Conservation (phyloP, 2,888 invertebrate genomes). For the Nomada fucata region DNA sequence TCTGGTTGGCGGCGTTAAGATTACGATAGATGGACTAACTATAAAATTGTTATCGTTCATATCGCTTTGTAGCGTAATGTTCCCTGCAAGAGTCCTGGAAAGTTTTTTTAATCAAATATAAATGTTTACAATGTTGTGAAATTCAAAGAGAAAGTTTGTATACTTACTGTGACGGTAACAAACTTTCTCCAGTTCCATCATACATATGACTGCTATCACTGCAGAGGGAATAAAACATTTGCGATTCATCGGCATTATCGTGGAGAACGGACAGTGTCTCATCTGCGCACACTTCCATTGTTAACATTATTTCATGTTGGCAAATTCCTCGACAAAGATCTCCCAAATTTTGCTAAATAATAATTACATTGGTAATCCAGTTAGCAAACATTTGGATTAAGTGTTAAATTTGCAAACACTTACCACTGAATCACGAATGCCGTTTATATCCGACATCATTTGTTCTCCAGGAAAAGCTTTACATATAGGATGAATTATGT, state of each 20-base stretch:
- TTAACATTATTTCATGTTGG: slow-evolving; percentile 80
- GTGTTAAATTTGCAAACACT: slow-evolving; percentile 22
- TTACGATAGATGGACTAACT: slow-evolving; percentile 66
- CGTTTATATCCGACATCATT: slow-evolving; percentile 75
- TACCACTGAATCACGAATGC: slow-evolving; percentile 80
- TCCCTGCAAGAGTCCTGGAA: slow-evolving; percentile 45
- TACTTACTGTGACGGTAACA: slow-evolving; percentile 75
- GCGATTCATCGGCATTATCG: slow-evolving; percentile 80
- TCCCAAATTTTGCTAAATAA: slow-evolving; percentile 77
- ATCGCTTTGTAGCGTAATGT: slow-evolving; percentile 10
- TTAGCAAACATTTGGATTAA: background rate
- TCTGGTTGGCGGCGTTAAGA: slow-evolving; percentile 69
- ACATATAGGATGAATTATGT: slow-evolving; percentile 79
- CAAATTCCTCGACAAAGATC: slow-evolving; percentile 80
- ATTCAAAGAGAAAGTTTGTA: background rate
- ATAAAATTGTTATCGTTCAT: slow-evolving; percentile 65
- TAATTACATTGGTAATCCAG: background rate
- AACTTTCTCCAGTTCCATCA: slow-evolving; percentile 77
- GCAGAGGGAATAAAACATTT: slow-evolving; percentile 80
- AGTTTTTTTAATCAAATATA: background rate
- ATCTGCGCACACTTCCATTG: slow-evolving; percentile 79
- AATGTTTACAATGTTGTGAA: background rate
- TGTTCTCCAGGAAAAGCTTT: slow-evolving; percentile 79
- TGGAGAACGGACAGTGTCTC: slow-evolving; percentile 80
- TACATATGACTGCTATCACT: slow-evolving; percentile 77